A percentile compares a stretch with the other conserved stretches of the same genome.
Evolutionary conservation across 30 jellyfish, hydroid and myxozoan genomes (phyloP).

Genomic region (Mastigias papua): DNA sequence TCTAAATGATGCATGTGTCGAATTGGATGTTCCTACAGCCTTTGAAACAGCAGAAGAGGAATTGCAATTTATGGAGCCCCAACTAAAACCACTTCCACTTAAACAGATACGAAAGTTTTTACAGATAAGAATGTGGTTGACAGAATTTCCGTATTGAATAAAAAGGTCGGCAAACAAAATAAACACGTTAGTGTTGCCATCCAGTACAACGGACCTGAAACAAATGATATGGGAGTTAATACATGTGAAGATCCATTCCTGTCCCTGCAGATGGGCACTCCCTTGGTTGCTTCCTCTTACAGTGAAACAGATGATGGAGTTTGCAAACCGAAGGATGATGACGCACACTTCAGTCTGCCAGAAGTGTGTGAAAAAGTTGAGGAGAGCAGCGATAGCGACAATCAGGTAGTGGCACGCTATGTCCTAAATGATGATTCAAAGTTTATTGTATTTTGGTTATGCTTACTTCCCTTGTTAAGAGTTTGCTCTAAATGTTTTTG

Average conservation of each 20-base stretch:
- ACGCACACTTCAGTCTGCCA: conserved; percentile 13
- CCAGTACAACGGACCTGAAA: conserved; percentile 13
- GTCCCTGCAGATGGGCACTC: conserved; percentile 3
- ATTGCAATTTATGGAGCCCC: neutral
- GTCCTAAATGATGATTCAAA: conserved; percentile 38
- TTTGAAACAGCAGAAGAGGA: neutral
- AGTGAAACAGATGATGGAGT: conserved; percentile 35
- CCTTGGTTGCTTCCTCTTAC: neutral
- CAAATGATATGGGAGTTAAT: neutral
- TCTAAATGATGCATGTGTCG: conserved; percentile 40
- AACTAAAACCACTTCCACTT: conserved; percentile 26
- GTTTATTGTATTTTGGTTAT: conserved; percentile 45
- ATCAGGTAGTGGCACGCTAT: neutral
- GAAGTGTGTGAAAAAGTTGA: neutral
- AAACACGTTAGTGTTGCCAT: conserved; percentile 11
- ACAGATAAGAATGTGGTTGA: conserved; percentile 7
- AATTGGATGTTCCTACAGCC: neutral
- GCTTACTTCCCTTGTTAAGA: conserved; percentile 24
- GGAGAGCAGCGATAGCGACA: conserved; percentile 21
- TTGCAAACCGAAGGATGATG: conserved; percentile 11
- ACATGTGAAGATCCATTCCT: neutral
- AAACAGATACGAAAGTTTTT: conserved; percentile 16
- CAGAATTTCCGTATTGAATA: neutral
- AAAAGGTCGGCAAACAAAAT: neutral
- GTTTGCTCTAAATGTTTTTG: conserved; percentile 12